phyloP scores from a whole-genome alignment of 2,888 invertebrate genomes.

The Biston stratarius region DNA sequence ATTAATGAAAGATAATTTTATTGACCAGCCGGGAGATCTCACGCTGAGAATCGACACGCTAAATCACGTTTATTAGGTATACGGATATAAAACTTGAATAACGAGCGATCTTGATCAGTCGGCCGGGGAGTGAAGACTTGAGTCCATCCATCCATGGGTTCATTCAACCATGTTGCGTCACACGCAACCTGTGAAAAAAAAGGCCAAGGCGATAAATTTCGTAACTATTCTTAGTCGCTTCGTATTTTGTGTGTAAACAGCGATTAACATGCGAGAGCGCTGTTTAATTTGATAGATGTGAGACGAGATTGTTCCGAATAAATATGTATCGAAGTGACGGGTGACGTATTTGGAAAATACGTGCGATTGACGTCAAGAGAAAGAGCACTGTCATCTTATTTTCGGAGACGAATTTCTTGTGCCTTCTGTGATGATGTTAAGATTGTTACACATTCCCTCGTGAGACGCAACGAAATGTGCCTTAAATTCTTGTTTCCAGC shows the following conservation, averaged over 20 bases:
- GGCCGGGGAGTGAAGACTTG: constrained; percentile 26
- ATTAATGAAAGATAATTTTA: constrained; percentile 31
- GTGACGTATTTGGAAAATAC: constrained; percentile 32
- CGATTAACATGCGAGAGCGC: constrained; percentile 35
- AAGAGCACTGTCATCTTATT: background rate
- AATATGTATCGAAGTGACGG: constrained; percentile 29
- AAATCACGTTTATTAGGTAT: constrained; percentile 40
- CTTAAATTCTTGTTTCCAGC: constrained; percentile 33
- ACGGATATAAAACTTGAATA: constrained; percentile 43
- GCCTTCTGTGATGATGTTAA: constrained; percentile 28
- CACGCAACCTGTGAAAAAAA: constrained; percentile 39
- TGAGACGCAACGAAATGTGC: constrained; percentile 37
- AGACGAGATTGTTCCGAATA: constrained; percentile 25
- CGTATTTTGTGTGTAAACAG: constrained; percentile 40
- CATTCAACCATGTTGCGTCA: constrained; percentile 51
- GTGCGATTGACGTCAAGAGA: constrained; percentile 15
- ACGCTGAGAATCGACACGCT: constrained; percentile 34
- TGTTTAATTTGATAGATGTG: constrained; percentile 38
- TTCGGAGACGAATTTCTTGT: constrained; percentile 13
- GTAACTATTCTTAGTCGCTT: constrained; percentile 39
- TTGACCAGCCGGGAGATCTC: constrained; percentile 29
- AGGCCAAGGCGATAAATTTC: constrained; percentile 40
- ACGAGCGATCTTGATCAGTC: constrained; percentile 42
- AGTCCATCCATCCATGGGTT: constrained; percentile 41
- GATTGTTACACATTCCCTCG: constrained; percentile 32